Conservation (phyloP, 2,113 vertebrate species). For the Serilophus lunatus region DNA sequence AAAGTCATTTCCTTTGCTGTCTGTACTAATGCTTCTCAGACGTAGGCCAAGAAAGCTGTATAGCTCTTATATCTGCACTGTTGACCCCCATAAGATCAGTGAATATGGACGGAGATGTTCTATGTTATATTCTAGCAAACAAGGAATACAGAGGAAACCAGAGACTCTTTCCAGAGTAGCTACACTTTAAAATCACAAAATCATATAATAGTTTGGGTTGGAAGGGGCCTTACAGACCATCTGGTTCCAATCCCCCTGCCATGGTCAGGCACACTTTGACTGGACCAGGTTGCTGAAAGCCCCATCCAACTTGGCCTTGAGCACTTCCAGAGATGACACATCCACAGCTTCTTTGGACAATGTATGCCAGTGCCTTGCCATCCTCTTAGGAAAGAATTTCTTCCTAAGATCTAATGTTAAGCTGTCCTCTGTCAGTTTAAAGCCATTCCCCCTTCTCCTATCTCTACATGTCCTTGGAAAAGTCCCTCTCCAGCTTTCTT, state of each 20-base stretch:
- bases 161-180: background rate
- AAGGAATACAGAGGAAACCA: background rate
- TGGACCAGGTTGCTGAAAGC: background rate
- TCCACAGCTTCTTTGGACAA: background rate
- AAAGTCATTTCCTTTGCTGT: background rate
- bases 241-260: background rate
- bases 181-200: background rate
- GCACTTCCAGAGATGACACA: background rate
- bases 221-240: background rate
- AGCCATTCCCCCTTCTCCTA: background rate
- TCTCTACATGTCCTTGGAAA: background rate
- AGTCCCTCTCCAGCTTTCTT: background rate
- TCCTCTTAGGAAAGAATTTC: background rate
- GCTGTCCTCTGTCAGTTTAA: background rate
- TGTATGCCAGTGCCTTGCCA: background rate
- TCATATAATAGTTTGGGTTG: background rate
- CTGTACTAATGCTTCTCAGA: background rate
- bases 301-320: background rate
- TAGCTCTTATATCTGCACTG: background rate
- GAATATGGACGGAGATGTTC: background rate
- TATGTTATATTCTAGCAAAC: background rate
- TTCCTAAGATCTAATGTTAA: background rate
- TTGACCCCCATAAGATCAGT: background rate
- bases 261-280: background rate
- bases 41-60: background rate